Evolutionary conservation across 2,888 invertebrate species (phyloP), one percentile per base, ranked within the genome.

Genomic region (Osmoderma eremita): DNA sequence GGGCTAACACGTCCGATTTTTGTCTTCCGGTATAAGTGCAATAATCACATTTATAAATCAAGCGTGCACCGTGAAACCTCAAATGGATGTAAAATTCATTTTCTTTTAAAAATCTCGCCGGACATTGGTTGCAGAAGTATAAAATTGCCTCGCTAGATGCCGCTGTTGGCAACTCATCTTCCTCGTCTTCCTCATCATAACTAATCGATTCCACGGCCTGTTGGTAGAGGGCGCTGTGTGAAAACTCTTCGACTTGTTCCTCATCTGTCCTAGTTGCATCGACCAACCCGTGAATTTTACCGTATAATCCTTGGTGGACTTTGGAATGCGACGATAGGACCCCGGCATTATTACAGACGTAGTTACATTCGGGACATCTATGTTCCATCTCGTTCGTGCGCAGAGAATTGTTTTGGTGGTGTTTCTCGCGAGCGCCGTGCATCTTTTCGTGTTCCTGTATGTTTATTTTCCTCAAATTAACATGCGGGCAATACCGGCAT

Each of bases 391-490:
- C 87, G 73, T 83, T 79, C 4, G 70, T 22, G 53, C 76, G 74
- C 20, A 75, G 67, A 8, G 77, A 71, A 62, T 76, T 78, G 8
- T 30, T 30, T 10, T 30, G 30, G 6, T 74, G 75, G 67, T 74
- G 76, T 69, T 76, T 81, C 53, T 83, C 82, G 0, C 82, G 71
- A 38, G 80, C 81, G 24, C 84, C 85, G 79, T 94, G 94, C 87
- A 93, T 91, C 78, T 90, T 89, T 80, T 94, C 94, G 80, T 95
- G 95, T 75, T 92, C 91, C 30, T 89, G 88, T 67, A 95, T 90
- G 79, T 92, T 93, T 49, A 90, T 88, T 76, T 91, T 89, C 56
- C 93, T 86, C n/a, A 90, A 85, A 78, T 93, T 93, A 12, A 93
- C 91, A 79, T 93, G 93, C 0, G 94, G 93, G 78, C 95, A 95